phyloP scores from a whole-genome alignment of 2,888 invertebrate species.

The Troides aeacus region DNA sequence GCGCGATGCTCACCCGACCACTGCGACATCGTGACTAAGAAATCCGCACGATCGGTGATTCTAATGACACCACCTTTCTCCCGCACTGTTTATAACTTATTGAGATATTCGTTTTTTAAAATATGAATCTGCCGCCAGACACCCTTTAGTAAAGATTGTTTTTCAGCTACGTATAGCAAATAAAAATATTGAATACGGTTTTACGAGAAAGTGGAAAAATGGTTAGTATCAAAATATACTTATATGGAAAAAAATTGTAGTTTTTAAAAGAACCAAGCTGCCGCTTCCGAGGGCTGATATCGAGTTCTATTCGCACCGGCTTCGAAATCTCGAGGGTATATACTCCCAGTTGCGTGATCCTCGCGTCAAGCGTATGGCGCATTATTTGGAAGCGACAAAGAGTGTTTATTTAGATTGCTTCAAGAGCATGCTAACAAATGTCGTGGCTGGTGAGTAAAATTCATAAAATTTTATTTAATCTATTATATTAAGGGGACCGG shows the following conservation, averaged over 20 bases:
- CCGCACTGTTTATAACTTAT: too few species aligned
- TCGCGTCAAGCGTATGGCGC: slow-evolving; percentile 90
- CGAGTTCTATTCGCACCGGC: slow-evolving; percentile 88
- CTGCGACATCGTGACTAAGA: too few species aligned
- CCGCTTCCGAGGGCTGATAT: slow-evolving; percentile 87
- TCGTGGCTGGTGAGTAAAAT: slow-evolving; percentile 82
- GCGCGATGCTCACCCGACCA: too few species aligned
- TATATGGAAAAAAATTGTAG: slow-evolving; percentile 39
- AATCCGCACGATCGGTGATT: too few species aligned
- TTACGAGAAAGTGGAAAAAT: not conserved
- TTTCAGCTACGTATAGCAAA: too few species aligned
- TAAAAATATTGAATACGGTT: not conserved
- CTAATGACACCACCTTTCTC: too few species aligned
- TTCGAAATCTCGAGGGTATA: slow-evolving; percentile 91
- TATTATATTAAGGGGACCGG: too few species aligned
- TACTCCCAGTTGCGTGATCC: slow-evolving; percentile 92
- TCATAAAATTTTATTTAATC: too few species aligned
- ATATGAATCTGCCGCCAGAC: too few species aligned
- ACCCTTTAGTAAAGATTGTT: too few species aligned
- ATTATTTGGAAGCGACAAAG: slow-evolving; percentile 86
- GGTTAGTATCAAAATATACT: not conserved
- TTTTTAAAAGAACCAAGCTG: slow-evolving; percentile 83
- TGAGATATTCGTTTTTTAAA: too few species aligned
- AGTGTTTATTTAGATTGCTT: slow-evolving; percentile 91
- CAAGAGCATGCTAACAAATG: slow-evolving; percentile 87